phyloP scores from a whole-genome alignment of 2,797 vertebrate genomes.

The Halcyon badia region DNA sequence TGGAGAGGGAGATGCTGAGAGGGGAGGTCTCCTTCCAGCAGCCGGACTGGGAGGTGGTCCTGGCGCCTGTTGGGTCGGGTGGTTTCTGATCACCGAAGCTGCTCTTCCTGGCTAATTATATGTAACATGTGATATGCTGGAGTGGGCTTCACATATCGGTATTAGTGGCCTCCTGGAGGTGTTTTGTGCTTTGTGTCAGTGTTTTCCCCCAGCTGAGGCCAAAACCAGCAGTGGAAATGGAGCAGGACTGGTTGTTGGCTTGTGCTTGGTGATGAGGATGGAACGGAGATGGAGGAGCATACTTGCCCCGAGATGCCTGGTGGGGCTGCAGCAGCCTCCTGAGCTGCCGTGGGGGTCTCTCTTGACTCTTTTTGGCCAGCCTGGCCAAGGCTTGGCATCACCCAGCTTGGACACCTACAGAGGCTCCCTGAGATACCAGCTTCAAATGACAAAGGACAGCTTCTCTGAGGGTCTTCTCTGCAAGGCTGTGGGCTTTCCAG shows the following conservation, averaged over 20 bases:
- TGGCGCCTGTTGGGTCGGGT: not conserved
- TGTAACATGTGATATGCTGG: not conserved
- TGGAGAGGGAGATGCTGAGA: not conserved
- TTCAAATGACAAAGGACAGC: not conserved
- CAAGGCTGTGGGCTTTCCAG: not conserved
- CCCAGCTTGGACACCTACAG: rapidly evolving
- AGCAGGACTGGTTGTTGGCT: not conserved
- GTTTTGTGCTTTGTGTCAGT: not conserved
- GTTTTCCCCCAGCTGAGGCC: not conserved
- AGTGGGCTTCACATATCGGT: not conserved
- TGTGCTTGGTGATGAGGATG: not conserved
- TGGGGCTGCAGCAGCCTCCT: not conserved
- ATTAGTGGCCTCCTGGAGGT: not conserved
- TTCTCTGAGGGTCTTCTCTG: not conserved
- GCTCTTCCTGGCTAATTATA: conserved; percentile 17
- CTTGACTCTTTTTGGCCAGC: not conserved
- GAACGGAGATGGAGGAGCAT: not conserved
- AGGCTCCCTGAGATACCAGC: not conserved
- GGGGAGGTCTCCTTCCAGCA: not conserved
- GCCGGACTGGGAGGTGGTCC: not conserved
- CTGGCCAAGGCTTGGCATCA: not conserved
- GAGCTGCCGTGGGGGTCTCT: not conserved
- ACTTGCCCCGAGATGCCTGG: rapidly evolving
- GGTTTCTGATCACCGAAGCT: not conserved
- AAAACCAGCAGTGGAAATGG: not conserved